Conservation (phyloP, 2,888 invertebrate species). For the Euplexia lucipara region DNA sequence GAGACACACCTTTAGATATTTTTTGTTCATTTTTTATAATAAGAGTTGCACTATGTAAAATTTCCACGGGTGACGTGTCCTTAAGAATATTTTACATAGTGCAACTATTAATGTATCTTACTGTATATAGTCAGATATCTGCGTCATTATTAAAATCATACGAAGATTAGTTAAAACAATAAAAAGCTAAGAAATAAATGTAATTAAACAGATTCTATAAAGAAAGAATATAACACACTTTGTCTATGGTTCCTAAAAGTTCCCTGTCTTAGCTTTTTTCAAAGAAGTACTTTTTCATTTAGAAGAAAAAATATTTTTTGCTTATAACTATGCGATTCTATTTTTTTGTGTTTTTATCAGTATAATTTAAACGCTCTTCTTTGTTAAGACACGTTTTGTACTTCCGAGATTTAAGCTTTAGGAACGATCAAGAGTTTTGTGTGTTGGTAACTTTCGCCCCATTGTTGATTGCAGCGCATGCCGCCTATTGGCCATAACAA, state of each 20-base stretch:
- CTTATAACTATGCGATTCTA: too few relatives aligned
- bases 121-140: neutral
- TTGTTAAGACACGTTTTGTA: neutral
- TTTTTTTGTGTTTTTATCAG: too few relatives aligned
- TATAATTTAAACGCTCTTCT: too few relatives aligned
- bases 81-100: too few relatives aligned
- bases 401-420: neutral
- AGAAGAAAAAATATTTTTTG: too few relatives aligned
- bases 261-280: neutral
- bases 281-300: too few relatives aligned
- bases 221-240: neutral
- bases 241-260: neutral
- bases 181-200: neutral
- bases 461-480: slow-evolving; percentile 11
- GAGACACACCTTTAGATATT: slow-evolving; percentile 2
- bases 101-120: neutral
- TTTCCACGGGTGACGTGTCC: too few relatives aligned
- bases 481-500: neutral
- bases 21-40: neutral
- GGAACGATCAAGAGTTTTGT: slow-evolving; percentile 11
- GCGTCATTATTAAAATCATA: neutral
- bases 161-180: neutral
- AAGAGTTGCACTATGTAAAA: slow-evolving; percentile 3
- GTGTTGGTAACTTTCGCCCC: slow-evolving; percentile 14
- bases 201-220: neutral